Evolutionary conservation across 2,888 invertebrate genomes (phyloP).

Genomic region (Papilio demoleus): DNA sequence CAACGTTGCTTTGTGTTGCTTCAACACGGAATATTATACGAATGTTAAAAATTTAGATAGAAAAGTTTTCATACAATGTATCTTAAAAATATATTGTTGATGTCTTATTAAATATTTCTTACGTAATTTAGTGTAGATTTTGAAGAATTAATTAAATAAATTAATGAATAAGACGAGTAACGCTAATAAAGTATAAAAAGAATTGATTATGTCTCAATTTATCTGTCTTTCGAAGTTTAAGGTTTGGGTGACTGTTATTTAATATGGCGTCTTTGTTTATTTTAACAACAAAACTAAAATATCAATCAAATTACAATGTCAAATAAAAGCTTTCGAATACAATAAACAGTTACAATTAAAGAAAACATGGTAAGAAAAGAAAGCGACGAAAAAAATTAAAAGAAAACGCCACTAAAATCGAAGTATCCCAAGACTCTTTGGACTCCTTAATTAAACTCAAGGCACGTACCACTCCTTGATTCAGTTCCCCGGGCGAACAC

Average conservation of each 20-base stretch:
- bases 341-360: slow-evolving; percentile 13
- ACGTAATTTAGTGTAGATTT: too few species aligned
- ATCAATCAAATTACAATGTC: neutral
- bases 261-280: too few species aligned
- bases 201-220: too few species aligned
- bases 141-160: too few species aligned
- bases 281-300: neutral
- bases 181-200: too few species aligned
- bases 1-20: neutral
- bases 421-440: slow-evolving; percentile 73
- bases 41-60: neutral
- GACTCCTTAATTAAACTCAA: slow-evolving; percentile 81
- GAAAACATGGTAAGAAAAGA: neutral
- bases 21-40: slow-evolving; percentile 68
- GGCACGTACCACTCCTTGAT: slow-evolving; percentile 82
- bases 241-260: too few species aligned
- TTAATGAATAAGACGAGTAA: too few species aligned
- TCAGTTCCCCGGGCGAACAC: slow-evolving; percentile 72
- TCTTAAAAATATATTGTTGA: too few species aligned
- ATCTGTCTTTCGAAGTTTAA: too few species aligned
- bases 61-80: too few species aligned
- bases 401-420: slow-evolving; percentile 80
- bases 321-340: neutral
- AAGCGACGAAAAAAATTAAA: slow-evolving; percentile 61
- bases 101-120: too few species aligned